Conservation (phyloP, 1,140 invertebrate genomes). For the Platyscapa corneri region DNA sequence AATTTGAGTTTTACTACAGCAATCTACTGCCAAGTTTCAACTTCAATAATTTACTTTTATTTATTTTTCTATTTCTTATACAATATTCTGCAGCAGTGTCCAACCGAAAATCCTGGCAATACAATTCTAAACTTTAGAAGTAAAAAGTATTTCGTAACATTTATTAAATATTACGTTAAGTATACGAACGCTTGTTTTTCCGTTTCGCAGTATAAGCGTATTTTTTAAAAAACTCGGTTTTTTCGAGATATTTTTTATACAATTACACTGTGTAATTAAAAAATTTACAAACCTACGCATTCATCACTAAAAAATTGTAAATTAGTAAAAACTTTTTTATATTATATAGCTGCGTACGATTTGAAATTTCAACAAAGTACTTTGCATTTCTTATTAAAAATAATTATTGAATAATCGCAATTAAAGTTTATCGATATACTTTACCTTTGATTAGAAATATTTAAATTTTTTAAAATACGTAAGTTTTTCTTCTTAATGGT, state of each 20-base stretch:
- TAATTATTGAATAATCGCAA: no score
- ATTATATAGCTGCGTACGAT: no score
- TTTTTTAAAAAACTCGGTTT: neutral
- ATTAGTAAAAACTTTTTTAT: no score
- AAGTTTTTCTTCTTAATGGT: no score
- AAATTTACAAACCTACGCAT: no score
- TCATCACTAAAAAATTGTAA: no score
- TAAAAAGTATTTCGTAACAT: neutral
- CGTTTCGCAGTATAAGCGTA: neutral
- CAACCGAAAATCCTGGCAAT: neutral
- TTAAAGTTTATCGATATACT: no score
- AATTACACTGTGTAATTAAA: no score
- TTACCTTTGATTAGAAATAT: no score
- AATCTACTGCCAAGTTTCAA: neutral
- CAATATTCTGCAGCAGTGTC: neutral
- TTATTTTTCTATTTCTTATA: neutral
- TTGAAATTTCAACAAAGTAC: no score
- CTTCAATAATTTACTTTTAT: neutral
- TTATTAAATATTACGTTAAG: neutral
- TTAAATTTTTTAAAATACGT: no score
- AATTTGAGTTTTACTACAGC: neutral
- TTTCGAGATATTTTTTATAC: neutral
- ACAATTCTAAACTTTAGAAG: neutral
- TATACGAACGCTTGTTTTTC: neutral
- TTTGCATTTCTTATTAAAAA: no score